A percentile compares a stretch with the other conserved stretches of the same genome.
Conservation (phyloP, 2,888 invertebrate genomes). For the Euphydryas editha region DNA sequence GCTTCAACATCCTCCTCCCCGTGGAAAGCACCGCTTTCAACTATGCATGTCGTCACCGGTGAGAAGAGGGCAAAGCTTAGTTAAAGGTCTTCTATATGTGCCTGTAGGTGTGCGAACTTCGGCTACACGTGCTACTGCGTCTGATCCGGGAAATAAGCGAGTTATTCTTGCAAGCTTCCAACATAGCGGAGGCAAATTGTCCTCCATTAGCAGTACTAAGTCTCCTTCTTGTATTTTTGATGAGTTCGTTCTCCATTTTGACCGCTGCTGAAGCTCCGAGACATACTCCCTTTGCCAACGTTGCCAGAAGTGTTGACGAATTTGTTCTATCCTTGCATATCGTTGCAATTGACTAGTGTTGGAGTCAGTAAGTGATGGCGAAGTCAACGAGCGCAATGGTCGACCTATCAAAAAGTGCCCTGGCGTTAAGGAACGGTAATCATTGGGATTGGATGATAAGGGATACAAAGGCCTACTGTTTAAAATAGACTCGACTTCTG, state of each 20-base stretch:
- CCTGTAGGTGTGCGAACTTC: slow-evolving; percentile 1
- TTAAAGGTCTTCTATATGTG: neutral
- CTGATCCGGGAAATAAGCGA: slow-evolving; percentile 7
- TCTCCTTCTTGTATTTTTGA: slow-evolving; percentile 5
- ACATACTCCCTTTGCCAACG: slow-evolving; percentile 31
- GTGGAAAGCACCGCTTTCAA: slow-evolving; percentile 7
- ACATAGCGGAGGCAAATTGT: slow-evolving; percentile 14
- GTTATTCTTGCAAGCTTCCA: slow-evolving; percentile 5
- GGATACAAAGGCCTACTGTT: slow-evolving; percentile 10
- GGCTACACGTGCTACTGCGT: slow-evolving; percentile 3
- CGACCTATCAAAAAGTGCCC: slow-evolving; percentile 8
- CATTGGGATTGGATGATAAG: slow-evolving; percentile 1
- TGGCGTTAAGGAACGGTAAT: neutral
- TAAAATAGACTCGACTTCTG: slow-evolving; percentile 5
- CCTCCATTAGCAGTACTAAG: slow-evolving; percentile 21
- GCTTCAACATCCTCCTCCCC: neutral
- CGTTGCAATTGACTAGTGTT: slow-evolving; percentile 1
- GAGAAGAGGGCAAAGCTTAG: neutral
- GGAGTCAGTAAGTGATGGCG: neutral
- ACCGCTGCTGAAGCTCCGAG: slow-evolving; percentile 4
- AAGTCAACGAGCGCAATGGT: slow-evolving; percentile 10
- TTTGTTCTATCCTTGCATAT: slow-evolving; percentile 19
- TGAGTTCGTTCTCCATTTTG: slow-evolving; percentile 5
- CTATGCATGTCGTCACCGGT: neutral
- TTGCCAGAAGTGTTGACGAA: slow-evolving; percentile 29